These are phyloP conservation scores for Drosophila kuntzei DNA, from an alignment of 2,888 invertebrate species.

Conservation along the genomic window DNA sequence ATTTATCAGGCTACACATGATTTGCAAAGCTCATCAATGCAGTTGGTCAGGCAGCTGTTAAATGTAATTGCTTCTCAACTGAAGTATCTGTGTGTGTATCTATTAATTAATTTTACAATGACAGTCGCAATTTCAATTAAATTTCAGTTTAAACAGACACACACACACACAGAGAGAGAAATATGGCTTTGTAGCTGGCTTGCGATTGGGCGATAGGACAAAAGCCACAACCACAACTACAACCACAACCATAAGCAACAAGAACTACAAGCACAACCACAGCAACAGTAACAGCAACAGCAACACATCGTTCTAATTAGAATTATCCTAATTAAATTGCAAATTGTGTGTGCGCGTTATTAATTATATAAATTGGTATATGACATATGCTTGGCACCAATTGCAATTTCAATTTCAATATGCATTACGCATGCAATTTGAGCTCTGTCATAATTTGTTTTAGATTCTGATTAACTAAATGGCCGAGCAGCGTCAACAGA, in stretches of 20 bases:
- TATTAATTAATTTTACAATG: constrained; percentile 77
- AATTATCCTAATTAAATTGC: constrained; percentile 84
- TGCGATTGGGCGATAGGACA: constrained; percentile 73
- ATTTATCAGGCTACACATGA: constrained; percentile 54
- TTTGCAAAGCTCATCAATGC: constrained; percentile 65
- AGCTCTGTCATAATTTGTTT: constrained; percentile 68
- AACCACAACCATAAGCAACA: constrained; percentile 29
- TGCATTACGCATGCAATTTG: constrained; percentile 60
- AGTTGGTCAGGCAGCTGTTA: constrained; percentile 56
- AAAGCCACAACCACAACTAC: constrained; percentile 31
- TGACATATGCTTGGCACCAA: constrained; percentile 46
- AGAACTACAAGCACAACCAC: constrained; percentile 6
- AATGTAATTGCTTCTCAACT: constrained; percentile 72
- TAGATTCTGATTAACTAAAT: constrained; percentile 72
- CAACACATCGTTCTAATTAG: constrained; percentile 80
- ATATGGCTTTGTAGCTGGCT: constrained; percentile 33
- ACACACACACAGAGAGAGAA: constrained; percentile 31
- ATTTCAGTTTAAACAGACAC: constrained; percentile 65
- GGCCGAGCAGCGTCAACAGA: constrained; percentile 25
- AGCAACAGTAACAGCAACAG: no score
- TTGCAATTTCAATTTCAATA: constrained; percentile 32
- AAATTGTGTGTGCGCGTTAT: constrained; percentile 57
- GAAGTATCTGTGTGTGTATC: constrained; percentile 23
- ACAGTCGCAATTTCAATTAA: constrained; percentile 75
- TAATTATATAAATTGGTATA: constrained; percentile 73